Percentiles rank a stretch among this genome's conserved stretches.
Evolutionary conservation across 2,888 invertebrate genomes (phyloP).

Genomic region (Malacosoma neustria): DNA sequence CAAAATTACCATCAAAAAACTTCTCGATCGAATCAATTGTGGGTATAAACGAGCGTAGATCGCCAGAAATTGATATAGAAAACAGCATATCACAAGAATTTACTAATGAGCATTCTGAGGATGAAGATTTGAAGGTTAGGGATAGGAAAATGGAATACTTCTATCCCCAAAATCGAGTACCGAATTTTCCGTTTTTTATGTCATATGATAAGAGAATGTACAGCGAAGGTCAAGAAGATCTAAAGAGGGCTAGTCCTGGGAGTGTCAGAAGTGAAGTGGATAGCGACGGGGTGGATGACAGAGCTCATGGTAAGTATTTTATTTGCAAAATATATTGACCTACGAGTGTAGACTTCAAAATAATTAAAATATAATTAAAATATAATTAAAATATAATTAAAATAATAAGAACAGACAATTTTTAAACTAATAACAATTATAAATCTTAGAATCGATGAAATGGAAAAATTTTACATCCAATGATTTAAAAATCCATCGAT

Average conservation of each 20-base stretch:
- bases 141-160: slow-evolving; percentile 60
- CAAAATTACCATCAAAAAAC: slow-evolving; percentile 72
- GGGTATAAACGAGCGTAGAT: slow-evolving; percentile 47
- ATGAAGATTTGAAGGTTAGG: slow-evolving; percentile 52
- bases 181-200: slow-evolving; percentile 67
- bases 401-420: no score
- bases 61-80: slow-evolving; percentile 66
- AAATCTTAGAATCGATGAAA: no score
- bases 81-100: slow-evolving; percentile 56
- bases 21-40: slow-evolving; percentile 80
- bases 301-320: slow-evolving; percentile 52
- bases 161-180: slow-evolving; percentile 56
- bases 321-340: no score
- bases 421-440: no score
- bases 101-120: slow-evolving; percentile 41
- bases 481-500: no score
- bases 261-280: slow-evolving; percentile 63
- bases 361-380: no score
- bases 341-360: no score
- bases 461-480: no score
- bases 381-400: no score
- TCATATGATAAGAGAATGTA: slow-evolving; percentile 58
- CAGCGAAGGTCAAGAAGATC: slow-evolving; percentile 40
- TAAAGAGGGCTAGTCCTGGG: slow-evolving; percentile 59
- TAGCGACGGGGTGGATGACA: slow-evolving; percentile 60